Conservation (phyloP, 2,888 invertebrate genomes). For the Apodemia zela region DNA sequence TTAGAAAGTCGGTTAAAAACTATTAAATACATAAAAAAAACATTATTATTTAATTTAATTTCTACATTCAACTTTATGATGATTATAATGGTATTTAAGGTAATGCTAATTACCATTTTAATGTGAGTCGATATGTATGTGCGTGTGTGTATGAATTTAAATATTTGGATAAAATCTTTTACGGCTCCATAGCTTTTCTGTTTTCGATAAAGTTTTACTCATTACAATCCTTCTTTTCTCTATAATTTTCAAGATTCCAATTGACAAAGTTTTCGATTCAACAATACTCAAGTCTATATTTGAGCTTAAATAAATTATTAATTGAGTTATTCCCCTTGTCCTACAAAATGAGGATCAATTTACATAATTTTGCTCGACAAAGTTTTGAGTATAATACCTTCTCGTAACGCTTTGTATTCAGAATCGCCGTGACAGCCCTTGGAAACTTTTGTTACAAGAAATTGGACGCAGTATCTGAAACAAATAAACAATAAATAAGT, state of each 20-base stretch:
- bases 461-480: conserved; percentile 93
- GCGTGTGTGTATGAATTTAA: no score
- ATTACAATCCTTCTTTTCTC: no score
- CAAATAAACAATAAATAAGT: conserved; percentile 21
- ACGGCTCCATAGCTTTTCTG: no score
- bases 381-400: conserved; percentile 77
- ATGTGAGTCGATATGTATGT: no score
- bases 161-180: no score
- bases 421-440: conserved; percentile 89
- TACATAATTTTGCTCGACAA: conserved; percentile 13
- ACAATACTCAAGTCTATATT: conserved; percentile 28
- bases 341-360: conserved; percentile 23
- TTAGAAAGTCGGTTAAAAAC: no score
- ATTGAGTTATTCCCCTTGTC: conserved; percentile 12
- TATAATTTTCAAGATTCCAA: background rate
- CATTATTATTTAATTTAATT: no score
- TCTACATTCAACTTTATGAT: no score
- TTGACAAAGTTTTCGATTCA: conserved; percentile 3
- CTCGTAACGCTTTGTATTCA: conserved; percentile 85
- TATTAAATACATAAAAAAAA: no score
- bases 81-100: no score
- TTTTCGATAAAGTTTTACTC: no score
- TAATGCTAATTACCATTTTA: no score
- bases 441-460: conserved; percentile 89
- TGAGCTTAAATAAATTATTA: conserved; percentile 29